phyloP scores from a whole-genome alignment of 1,140 invertebrate species.

The Druon quercuslanigerum region DNA sequence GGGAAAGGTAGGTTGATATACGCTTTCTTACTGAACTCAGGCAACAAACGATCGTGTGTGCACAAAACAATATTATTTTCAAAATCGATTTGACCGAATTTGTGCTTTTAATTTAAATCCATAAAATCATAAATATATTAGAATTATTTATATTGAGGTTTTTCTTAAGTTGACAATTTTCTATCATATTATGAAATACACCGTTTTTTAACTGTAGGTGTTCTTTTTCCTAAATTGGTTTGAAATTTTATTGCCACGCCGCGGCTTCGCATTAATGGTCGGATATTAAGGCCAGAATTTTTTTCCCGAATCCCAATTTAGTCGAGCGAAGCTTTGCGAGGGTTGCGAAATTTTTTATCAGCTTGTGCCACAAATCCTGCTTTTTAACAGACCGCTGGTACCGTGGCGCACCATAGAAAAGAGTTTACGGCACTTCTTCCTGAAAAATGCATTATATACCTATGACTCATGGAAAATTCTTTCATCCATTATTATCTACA shows the following conservation, averaged over 20 bases:
- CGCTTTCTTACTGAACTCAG: no score
- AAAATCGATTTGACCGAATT: no score
- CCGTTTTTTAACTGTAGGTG: not conserved
- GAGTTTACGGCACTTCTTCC: constrained; percentile 22
- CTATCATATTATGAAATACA: not conserved
- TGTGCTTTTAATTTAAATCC: no score
- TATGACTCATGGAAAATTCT: constrained; percentile 17
- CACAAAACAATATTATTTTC: no score
- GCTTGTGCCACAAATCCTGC: constrained; percentile 17
- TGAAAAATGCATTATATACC: constrained; percentile 18
- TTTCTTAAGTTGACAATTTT: no score
- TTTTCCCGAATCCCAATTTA: constrained; percentile 22
- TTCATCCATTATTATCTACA: not conserved
- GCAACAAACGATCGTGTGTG: no score
- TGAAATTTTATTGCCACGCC: constrained; percentile 4
- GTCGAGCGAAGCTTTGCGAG: constrained; percentile 10
- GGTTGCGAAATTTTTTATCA: constrained; percentile 31
- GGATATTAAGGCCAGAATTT: constrained; percentile 14
- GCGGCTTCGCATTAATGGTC: not conserved
- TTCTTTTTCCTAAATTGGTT: not conserved
- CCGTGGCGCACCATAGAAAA: not conserved
- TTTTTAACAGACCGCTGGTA: constrained; percentile 14
- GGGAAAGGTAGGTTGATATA: no score
- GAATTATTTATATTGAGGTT: no score
- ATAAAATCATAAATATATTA: no score